Evolutionary conservation across 2,797 vertebrate species (phyloP).

Genomic region (Eremophila alpestris): DNA sequence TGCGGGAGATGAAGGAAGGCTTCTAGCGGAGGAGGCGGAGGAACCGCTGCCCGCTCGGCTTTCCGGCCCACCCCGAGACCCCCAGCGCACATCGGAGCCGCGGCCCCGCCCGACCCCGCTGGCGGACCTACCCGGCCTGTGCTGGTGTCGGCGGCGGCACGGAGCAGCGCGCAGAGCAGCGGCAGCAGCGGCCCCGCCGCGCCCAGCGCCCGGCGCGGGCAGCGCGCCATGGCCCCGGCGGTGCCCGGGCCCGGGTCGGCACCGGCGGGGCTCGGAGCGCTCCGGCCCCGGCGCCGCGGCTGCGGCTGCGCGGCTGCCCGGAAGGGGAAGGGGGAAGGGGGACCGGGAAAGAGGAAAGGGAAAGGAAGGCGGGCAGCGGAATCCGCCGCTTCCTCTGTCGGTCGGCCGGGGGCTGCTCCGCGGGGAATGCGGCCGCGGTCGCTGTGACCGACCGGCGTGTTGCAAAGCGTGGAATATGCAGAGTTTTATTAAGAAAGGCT

Average conservation of each 20-base stretch:
- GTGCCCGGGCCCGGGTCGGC: neutral
- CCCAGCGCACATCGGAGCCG: neutral
- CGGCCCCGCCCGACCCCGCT: neutral
- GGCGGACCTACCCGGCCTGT: neutral
- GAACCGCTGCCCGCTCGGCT: neutral
- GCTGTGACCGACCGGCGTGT: neutral
- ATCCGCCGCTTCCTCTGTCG: neutral
- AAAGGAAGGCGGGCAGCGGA: neutral
- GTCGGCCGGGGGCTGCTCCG: no score
- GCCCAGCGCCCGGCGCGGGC: neutral
- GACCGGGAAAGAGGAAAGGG: neutral
- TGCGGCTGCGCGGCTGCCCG: slow-evolving; percentile 21
- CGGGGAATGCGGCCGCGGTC: neutral
- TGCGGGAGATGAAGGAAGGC: neutral
- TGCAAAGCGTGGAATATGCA: neutral
- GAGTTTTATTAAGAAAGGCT: neutral
- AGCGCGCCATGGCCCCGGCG: neutral
- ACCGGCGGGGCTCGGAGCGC: neutral
- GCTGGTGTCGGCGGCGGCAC: slow-evolving; percentile 22
- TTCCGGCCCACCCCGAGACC: neutral
- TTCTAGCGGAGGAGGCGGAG: neutral
- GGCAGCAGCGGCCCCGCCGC: neutral
- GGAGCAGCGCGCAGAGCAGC: slow-evolving; percentile 27
- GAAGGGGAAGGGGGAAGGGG: neutral
- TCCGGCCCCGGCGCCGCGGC: neutral